Percentiles rank a stretch among this genome's conserved stretches.
Conservation (phyloP, 2,888 invertebrate species). For the Plemyria rubiginata region DNA sequence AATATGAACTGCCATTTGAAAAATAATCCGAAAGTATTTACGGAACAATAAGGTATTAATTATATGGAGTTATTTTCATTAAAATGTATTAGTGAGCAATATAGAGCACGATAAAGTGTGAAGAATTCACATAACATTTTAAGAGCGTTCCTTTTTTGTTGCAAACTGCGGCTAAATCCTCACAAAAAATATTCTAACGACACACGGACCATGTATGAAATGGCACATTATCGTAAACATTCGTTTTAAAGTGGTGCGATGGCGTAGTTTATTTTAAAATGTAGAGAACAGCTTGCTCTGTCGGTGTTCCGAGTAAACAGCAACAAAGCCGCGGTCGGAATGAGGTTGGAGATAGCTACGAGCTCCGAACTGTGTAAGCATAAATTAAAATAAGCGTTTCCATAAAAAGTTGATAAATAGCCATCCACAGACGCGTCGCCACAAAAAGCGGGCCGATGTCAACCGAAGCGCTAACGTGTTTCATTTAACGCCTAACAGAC, state of each 20-base stretch:
- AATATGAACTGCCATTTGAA: slow-evolving; percentile 30
- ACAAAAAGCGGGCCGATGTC: slow-evolving; percentile 79
- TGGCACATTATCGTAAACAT: slow-evolving; percentile 52
- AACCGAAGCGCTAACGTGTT: slow-evolving; percentile 78
- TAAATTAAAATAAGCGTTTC: slow-evolving; percentile 82
- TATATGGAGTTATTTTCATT: slow-evolving; percentile 34
- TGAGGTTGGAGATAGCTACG: slow-evolving; percentile 77
- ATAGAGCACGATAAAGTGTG: slow-evolving; percentile 26
- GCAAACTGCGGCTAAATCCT: slow-evolving; percentile 36
- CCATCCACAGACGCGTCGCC: slow-evolving; percentile 73
- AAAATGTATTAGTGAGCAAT: slow-evolving; percentile 26
- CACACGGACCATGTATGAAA: slow-evolving; percentile 44
- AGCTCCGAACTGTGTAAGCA: slow-evolving; percentile 77
- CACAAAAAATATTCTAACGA: slow-evolving; percentile 40
- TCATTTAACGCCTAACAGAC: slow-evolving; percentile 74
- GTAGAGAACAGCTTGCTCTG: slow-evolving; percentile 55
- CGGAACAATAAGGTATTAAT: slow-evolving; percentile 19
- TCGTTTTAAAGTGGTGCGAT: slow-evolving; percentile 48
- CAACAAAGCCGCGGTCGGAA: slow-evolving; percentile 72
- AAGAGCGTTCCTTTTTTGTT: slow-evolving; percentile 30
- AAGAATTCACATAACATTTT: slow-evolving; percentile 33
- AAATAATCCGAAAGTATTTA: slow-evolving; percentile 16
- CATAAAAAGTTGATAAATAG: slow-evolving; percentile 84
- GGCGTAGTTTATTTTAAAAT: slow-evolving; percentile 57
- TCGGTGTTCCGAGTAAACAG: slow-evolving; percentile 60